phyloP scores from a whole-genome alignment of 2,797 vertebrate species.

The Cryptoblepharus egeriae region DNA sequence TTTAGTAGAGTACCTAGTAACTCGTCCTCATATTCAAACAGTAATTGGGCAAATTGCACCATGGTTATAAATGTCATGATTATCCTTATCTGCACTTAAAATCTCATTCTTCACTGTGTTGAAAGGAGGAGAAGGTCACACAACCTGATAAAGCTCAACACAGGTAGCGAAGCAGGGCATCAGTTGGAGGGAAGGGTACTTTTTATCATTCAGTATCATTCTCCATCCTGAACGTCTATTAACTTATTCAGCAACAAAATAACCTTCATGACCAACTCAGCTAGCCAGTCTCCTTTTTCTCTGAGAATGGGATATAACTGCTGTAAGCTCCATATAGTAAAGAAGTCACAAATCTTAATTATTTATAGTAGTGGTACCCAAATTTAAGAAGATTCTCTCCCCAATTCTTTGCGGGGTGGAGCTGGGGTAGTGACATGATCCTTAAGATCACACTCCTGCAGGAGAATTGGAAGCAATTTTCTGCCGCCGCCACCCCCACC shows the following conservation, averaged over 20 bases:
- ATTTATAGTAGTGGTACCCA: too few relatives aligned
- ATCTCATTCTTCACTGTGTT: background rate
- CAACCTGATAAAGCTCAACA: background rate
- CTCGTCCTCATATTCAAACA: background rate
- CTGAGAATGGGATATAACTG: background rate
- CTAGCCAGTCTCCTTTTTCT: background rate
- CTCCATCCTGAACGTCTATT: background rate
- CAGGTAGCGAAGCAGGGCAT: background rate
- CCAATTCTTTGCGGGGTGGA: too few relatives aligned
- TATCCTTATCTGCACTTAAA: background rate
- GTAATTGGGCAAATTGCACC: background rate
- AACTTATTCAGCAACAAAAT: too few relatives aligned
- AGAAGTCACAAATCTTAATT: background rate
- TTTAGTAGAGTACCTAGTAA: background rate
- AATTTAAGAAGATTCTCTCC: too few relatives aligned
- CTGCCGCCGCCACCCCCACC: too few relatives aligned
- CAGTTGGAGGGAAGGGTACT: background rate
- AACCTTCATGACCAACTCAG: too few relatives aligned
- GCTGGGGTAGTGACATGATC: too few relatives aligned
- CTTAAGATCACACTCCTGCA: too few relatives aligned
- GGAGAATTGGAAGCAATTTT: too few relatives aligned
- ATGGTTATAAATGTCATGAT: background rate
- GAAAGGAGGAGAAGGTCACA: background rate
- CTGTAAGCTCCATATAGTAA: background rate
- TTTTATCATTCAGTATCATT: background rate